A percentile compares a stretch with the other conserved stretches of the same genome.
These are phyloP conservation scores for Spodoptera exigua DNA, from an alignment of 2,888 invertebrate species.

Conservation along the genomic window DNA sequence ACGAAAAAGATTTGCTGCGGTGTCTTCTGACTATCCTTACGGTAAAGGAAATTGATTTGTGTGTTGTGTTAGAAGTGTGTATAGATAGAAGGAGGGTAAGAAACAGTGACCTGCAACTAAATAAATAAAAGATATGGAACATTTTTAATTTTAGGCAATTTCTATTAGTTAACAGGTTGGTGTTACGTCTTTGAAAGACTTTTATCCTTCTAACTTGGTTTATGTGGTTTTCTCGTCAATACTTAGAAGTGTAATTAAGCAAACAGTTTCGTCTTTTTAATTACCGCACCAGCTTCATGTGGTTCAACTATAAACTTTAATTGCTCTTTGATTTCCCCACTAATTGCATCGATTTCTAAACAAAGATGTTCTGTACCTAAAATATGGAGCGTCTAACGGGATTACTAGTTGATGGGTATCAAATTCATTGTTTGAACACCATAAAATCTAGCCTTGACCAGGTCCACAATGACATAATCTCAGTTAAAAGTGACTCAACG, in stretches of 20 bases:
- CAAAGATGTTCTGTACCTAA: conserved; percentile 11
- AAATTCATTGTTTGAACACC: conserved; percentile 5
- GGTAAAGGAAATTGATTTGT: no score
- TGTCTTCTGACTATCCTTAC: no score
- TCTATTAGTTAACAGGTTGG: no score
- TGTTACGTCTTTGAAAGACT: neutral
- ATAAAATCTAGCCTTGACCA: conserved; percentile 14
- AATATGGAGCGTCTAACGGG: conserved; percentile 1
- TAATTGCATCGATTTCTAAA: conserved; percentile 29
- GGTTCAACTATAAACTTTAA: conserved; percentile 42
- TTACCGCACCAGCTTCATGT: conserved; percentile 44
- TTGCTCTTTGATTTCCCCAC: conserved; percentile 31
- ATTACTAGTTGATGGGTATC: neutral
- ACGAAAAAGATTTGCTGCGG: no score
- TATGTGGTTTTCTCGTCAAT: conserved; percentile 9
- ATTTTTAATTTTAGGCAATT: no score
- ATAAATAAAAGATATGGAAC: no score
- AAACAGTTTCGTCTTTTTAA: conserved; percentile 36
- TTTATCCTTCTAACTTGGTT: conserved; percentile 11
- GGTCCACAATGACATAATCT: conserved; percentile 34
- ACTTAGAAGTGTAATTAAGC: conserved; percentile 27
- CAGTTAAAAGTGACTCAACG: conserved; percentile 31
- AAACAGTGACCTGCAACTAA: no score
- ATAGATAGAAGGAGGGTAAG: no score
- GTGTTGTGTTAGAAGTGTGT: no score